phyloP scores from a whole-genome alignment of 1,140 invertebrate genomes.

The Leptopilina boulardi region DNA sequence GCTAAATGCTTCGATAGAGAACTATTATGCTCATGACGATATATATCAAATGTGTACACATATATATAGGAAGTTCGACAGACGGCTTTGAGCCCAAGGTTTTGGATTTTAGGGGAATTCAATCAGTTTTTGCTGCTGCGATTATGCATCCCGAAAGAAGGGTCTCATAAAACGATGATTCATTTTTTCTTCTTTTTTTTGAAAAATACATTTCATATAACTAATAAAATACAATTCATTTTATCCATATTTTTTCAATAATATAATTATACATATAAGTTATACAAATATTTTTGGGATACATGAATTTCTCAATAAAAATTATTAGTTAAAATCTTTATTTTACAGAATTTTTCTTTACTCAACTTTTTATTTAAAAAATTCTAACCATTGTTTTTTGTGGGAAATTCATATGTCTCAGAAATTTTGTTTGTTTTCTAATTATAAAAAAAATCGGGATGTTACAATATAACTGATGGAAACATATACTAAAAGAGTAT shows the following conservation, averaged over 20 bases:
- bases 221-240: neutral
- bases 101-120: conserved; percentile 66
- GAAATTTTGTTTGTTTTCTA: no score
- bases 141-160: neutral
- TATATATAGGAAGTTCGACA: conserved; percentile 51
- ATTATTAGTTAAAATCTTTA: no score
- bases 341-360: no score
- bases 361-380: no score
- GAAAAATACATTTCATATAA: neutral
- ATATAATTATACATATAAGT: no score
- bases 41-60: conserved; percentile 68
- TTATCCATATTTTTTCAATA: neutral
- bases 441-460: no score
- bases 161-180: conserved; percentile 19
- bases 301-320: no score
- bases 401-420: no score
- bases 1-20: conserved; percentile 68
- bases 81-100: conserved; percentile 61
- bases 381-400: no score
- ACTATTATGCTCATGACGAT: conserved; percentile 70
- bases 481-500: no score
- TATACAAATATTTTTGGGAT: no score
- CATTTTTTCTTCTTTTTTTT: conserved; percentile 30
- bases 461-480: no score
- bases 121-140: conserved; percentile 35